These are phyloP conservation scores for Blastobasis lacticolella DNA, from an alignment of 2,888 invertebrate genomes.

Conservation along the genomic window DNA sequence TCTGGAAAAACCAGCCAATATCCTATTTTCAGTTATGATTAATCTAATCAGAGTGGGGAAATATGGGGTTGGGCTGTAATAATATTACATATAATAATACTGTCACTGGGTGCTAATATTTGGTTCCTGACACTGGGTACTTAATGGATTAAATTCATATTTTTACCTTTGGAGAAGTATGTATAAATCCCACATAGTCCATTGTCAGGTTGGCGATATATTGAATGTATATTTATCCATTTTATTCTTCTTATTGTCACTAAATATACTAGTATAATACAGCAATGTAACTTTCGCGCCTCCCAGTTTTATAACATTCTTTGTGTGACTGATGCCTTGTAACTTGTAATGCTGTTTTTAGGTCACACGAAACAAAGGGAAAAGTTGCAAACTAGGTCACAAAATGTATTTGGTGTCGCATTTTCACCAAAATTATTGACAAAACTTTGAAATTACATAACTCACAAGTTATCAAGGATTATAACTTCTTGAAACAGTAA, in stretches of 20 bases:
- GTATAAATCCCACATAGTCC: slow-evolving; percentile 25
- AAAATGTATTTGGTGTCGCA: slow-evolving; percentile 14
- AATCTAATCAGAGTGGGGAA: too few relatives aligned
- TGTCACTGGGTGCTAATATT: too few relatives aligned
- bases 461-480: too few relatives aligned
- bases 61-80: too few relatives aligned
- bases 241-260: slow-evolving; percentile 2
- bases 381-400: slow-evolving; percentile 19
- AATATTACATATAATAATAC: too few relatives aligned
- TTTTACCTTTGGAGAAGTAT: slow-evolving; percentile 19
- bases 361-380: slow-evolving; percentile 28
- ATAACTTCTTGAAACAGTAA: too few relatives aligned
- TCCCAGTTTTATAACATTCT: not conserved
- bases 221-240: slow-evolving; percentile 14
- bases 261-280: not conserved
- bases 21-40: too few relatives aligned
- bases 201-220: slow-evolving; percentile 32
- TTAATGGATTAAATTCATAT: too few relatives aligned
- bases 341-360: slow-evolving; percentile 4
- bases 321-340: not conserved
- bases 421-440: slow-evolving; percentile 30
- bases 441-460: slow-evolving; percentile 26
- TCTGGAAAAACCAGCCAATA: too few relatives aligned
- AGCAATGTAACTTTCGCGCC: not conserved
- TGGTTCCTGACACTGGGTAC: too few relatives aligned